phyloP scores from a whole-genome alignment of 2,888 invertebrate species.

The Pandemis corylana region DNA sequence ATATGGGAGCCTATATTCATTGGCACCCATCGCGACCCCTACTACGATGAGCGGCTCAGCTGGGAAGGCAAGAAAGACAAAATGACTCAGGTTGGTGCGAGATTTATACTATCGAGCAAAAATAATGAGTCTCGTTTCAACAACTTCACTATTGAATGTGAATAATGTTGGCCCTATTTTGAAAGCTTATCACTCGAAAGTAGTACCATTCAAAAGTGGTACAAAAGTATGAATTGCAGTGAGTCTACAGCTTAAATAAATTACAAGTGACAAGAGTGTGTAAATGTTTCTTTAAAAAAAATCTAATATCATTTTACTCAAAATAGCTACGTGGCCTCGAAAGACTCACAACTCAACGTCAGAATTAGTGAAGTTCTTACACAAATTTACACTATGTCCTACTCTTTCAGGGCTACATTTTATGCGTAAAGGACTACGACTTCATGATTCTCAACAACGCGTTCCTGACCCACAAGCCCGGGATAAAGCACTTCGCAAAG shows the following conservation, averaged over 20 bases:
- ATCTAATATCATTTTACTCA: background rate
- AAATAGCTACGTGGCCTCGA: background rate
- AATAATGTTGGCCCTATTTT: too few relatives aligned
- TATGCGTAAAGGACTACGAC: slow-evolving; percentile 96
- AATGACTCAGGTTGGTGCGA: slow-evolving; percentile 93
- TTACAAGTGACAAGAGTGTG: too few relatives aligned
- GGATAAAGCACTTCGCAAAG: slow-evolving; percentile 93
- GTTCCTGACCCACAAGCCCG: slow-evolving; percentile 96
- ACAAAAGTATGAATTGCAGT: too few relatives aligned
- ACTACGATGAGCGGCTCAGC: slow-evolving; percentile 95
- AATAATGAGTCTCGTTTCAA: too few relatives aligned
- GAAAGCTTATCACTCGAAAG: too few relatives aligned
- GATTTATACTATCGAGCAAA: background rate
- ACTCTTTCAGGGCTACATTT: slow-evolving; percentile 91
- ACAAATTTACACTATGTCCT: background rate
- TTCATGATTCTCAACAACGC: slow-evolving; percentile 97
- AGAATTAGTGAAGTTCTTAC: background rate
- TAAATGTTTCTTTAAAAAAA: too few relatives aligned
- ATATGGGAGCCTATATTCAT: slow-evolving; percentile 98
- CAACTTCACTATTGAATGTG: too few relatives aligned
- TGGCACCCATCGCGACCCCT: slow-evolving; percentile 94
- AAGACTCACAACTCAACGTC: background rate
- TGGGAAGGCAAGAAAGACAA: slow-evolving; percentile 98
- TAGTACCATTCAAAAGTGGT: too few relatives aligned
- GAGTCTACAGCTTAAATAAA: too few relatives aligned